Conservation (phyloP, 92 coral and sea anemone genomes). For the Hydrozoanthus gracilis region DNA sequence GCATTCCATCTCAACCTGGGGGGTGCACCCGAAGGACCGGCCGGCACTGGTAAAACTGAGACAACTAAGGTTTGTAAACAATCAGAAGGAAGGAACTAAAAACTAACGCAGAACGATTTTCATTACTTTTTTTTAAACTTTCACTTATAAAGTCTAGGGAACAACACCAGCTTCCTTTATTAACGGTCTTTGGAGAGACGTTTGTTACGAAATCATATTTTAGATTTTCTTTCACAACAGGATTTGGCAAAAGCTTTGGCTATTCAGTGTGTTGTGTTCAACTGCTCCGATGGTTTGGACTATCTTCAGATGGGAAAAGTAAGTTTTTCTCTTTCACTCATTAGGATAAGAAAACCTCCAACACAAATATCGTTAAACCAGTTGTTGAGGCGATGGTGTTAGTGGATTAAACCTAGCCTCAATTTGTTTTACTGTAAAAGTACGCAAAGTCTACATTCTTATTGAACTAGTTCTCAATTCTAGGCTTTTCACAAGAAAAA, state of each 20-base stretch:
- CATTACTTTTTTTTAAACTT: too few relatives aligned
- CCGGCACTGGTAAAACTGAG: slow-evolving; percentile 99
- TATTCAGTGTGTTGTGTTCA: slow-evolving; percentile 98
- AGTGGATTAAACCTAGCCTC: too few relatives aligned
- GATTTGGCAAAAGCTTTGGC: slow-evolving; percentile 99
- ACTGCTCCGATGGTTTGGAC: slow-evolving; percentile 99
- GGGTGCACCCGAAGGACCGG: slow-evolving; percentile 99
- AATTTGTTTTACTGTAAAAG: too few relatives aligned
- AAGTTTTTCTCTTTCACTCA: neutral
- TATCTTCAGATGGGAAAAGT: slow-evolving; percentile 99
- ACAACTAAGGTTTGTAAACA: slow-evolving; percentile 86
- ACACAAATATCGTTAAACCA: too few relatives aligned
- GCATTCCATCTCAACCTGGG: slow-evolving; percentile 99
- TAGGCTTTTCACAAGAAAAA: too few relatives aligned
- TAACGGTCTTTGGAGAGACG: neutral
- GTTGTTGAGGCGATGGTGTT: too few relatives aligned
- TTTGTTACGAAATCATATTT: neutral
- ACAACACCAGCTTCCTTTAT: too few relatives aligned
- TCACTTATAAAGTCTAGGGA: too few relatives aligned
- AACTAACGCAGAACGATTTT: neutral
- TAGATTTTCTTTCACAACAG: slow-evolving; percentile 42
- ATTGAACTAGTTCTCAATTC: too few relatives aligned
- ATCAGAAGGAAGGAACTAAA: neutral
- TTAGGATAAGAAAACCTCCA: too few relatives aligned
- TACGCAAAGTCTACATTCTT: too few relatives aligned